Percentiles rank a stretch among this genome's conserved stretches.
These are phyloP conservation scores for Cephalopterus ornatus DNA, from an alignment of 2,113 vertebrate species.

Conservation along the genomic window DNA sequence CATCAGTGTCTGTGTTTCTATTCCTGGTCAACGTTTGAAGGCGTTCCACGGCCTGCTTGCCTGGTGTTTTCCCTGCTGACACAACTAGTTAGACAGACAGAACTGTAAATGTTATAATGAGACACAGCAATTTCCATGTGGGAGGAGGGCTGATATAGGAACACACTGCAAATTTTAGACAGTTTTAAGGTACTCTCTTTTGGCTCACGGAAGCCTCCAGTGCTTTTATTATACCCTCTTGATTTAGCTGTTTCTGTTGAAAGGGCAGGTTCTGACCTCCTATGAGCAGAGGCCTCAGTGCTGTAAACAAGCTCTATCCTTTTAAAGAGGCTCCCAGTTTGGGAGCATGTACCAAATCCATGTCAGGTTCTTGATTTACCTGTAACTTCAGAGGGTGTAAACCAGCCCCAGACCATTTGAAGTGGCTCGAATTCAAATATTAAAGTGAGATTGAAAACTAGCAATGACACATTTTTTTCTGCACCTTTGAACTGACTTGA, in stretches of 20 bases:
- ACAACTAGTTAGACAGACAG: background rate
- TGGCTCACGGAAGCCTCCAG: background rate
- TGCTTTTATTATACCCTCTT: background rate
- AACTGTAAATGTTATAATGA: background rate
- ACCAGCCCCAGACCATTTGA: background rate
- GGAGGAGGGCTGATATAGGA: background rate
- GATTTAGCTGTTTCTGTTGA: background rate
- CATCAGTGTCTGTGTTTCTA: background rate
- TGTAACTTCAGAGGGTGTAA: background rate
- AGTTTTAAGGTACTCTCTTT: background rate
- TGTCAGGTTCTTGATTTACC: background rate
- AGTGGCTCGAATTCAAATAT: background rate
- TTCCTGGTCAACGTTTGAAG: background rate
- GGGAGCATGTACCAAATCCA: background rate
- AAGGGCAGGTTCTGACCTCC: background rate
- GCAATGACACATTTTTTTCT: background rate
- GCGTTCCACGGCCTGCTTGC: fast-evolving
- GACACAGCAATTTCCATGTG: background rate
- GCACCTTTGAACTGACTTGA: background rate
- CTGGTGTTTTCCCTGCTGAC: background rate
- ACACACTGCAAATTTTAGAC: background rate
- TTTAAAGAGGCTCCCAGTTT: background rate
- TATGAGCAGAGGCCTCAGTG: background rate
- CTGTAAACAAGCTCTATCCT: background rate
- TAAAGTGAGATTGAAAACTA: background rate